These are phyloP conservation scores for Silvanus unidentatus DNA, from an alignment of 2,888 invertebrate genomes.

Conservation along the genomic window DNA sequence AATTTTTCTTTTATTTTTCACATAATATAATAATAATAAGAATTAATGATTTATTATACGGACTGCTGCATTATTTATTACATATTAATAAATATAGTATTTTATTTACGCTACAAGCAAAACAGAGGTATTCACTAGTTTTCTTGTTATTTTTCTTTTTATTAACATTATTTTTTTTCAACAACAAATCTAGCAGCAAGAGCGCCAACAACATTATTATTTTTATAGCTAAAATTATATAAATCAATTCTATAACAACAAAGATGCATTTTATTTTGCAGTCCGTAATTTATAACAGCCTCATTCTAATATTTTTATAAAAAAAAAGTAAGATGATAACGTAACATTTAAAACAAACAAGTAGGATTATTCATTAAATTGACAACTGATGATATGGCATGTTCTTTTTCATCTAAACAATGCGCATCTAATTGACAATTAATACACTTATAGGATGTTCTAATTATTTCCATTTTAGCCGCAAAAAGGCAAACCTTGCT, in stretches of 20 bases:
- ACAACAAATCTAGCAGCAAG: too few relatives aligned
- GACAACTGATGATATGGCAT: constrained; percentile 45
- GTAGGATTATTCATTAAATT: constrained; percentile 43
- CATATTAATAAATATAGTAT: too few relatives aligned
- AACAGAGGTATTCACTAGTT: constrained; percentile 15
- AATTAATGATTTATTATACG: constrained; percentile 27
- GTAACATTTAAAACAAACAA: constrained; percentile 32
- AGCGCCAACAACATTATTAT: too few relatives aligned
- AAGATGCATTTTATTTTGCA: constrained; percentile 17
- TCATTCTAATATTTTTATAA: constrained; percentile 11
- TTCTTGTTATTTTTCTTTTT: too few relatives aligned
- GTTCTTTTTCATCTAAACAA: constrained; percentile 25
- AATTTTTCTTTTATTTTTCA: background rate
- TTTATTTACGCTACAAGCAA: constrained; percentile 23
- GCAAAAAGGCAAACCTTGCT: constrained; percentile 30
- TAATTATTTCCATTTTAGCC: constrained; percentile 21
- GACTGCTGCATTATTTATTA: constrained; percentile 28
- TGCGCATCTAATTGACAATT: constrained; percentile 46
- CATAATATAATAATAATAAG: constrained; percentile 8
- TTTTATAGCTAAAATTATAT: too few relatives aligned
- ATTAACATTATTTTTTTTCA: too few relatives aligned
- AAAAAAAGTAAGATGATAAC: too few relatives aligned
- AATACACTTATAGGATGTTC: constrained; percentile 40
- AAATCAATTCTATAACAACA: too few relatives aligned
- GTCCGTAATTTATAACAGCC: constrained; percentile 43